Conservation (phyloP, 1,140 invertebrate genomes). For the Anastrepha obliqua region DNA sequence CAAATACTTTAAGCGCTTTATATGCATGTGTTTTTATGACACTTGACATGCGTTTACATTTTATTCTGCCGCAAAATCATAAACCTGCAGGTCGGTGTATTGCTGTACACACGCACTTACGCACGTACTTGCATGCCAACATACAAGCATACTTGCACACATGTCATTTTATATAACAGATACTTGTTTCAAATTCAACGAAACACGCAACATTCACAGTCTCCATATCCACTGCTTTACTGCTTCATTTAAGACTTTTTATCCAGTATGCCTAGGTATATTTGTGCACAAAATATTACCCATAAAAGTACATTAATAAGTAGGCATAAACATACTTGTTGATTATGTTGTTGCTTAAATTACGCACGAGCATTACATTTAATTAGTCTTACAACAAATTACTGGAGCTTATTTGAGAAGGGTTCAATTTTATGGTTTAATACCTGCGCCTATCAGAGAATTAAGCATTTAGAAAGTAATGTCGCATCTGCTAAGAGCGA, state of each 20-base stretch:
- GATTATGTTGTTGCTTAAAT: no score
- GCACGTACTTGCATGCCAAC: background rate
- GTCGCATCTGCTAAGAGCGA: no score
- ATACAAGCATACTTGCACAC: no score
- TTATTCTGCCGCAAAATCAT: background rate
- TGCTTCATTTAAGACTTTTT: background rate
- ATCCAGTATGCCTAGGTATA: background rate
- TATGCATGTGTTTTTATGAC: constrained; percentile 48
- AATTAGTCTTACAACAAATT: no score
- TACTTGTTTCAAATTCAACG: background rate
- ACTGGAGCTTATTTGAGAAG: no score
- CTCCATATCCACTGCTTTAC: background rate
- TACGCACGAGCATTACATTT: no score
- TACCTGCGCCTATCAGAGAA: no score
- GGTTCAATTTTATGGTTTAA: no score
- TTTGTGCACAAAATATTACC: no score
- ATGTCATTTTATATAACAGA: background rate
- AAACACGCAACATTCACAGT: background rate
- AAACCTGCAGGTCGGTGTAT: background rate
- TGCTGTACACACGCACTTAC: background rate
- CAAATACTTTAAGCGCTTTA: constrained; percentile 50
- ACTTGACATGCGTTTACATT: constrained; percentile 47
- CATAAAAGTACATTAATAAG: no score
- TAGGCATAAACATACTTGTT: no score
- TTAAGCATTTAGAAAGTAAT: no score